Percentiles rank a stretch among this genome's conserved stretches.
These are phyloP conservation scores for Falcunculus frontatus DNA, from an alignment of 2,113 vertebrate genomes.

Conservation along the genomic window DNA sequence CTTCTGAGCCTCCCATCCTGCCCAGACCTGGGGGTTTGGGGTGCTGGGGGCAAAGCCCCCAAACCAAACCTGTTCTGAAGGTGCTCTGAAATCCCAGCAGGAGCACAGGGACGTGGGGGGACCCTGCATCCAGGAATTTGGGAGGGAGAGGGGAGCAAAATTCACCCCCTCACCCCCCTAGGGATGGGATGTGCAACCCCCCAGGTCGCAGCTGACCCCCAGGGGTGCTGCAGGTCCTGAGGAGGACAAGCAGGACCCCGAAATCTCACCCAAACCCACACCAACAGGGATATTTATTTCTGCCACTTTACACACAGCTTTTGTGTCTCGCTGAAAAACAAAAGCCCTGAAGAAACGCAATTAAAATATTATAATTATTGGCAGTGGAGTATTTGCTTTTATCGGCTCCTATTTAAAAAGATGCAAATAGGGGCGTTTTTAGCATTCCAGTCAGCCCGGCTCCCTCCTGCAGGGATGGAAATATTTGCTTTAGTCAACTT, in stretches of 20 bases:
- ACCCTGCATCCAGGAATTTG: not conserved
- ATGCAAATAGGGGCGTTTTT: conserved; percentile 63
- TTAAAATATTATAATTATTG: conserved; percentile 76
- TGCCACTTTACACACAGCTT: not conserved
- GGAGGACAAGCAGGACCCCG: rapidly evolving
- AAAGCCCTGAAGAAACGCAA: conserved; percentile 60
- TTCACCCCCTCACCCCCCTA: no score
- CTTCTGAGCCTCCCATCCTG: not conserved
- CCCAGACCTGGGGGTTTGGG: not conserved
- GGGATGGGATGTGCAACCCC: not conserved
- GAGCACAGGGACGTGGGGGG: rapidly evolving
- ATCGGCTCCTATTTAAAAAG: conserved; percentile 47
- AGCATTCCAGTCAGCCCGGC: conserved; percentile 50
- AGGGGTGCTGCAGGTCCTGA: not conserved
- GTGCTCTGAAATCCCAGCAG: not conserved
- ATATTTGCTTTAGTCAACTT: conserved; percentile 56
- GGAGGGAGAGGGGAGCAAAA: not conserved
- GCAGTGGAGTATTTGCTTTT: conserved; percentile 60
- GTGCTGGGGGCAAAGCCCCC: rapidly evolving
- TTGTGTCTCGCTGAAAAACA: not conserved
- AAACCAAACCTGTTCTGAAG: not conserved
- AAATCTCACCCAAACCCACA: not conserved
- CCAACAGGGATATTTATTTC: not conserved
- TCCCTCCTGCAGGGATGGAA: conserved; percentile 36
- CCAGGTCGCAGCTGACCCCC: not conserved